These are phyloP conservation scores for Ictalurus furcatus DNA, from an alignment of 2,113 vertebrate genomes.

Conservation along the genomic window DNA sequence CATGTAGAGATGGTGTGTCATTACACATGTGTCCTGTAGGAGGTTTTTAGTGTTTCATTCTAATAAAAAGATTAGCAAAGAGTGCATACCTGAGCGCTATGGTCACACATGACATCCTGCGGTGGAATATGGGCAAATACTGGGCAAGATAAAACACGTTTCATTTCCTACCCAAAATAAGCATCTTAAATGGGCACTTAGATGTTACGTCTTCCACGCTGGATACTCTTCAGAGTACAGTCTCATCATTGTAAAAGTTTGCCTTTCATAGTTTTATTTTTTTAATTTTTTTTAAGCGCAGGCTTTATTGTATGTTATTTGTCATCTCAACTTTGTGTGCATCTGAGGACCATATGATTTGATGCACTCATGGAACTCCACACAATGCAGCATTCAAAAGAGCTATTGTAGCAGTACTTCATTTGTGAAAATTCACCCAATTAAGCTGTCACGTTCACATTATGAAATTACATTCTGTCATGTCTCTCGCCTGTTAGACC, in stretches of 20 bases:
- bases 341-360: conserved; percentile 36
- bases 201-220: neutral
- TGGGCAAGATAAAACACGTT: conserved; percentile 32
- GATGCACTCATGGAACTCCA: conserved; percentile 15
- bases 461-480: conserved; percentile 61
- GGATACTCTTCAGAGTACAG: neutral
- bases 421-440: conserved; percentile 56
- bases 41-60: conserved; percentile 19
- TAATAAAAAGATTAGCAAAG: conserved; percentile 23
- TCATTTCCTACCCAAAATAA: neutral
- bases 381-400: conserved; percentile 49
- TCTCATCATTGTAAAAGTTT: neutral
- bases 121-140: conserved; percentile 23
- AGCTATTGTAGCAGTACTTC: conserved; percentile 56
- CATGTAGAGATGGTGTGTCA: neutral
- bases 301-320: conserved; percentile 25
- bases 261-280: neutral
- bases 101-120: conserved; percentile 19
- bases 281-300: conserved; percentile 8
- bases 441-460: conserved; percentile 61
- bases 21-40: neutral
- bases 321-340: conserved; percentile 28
- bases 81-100: conserved; percentile 9
- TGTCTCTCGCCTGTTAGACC: conserved; percentile 39
- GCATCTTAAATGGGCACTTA: neutral